These are phyloP conservation scores for Spinus olivaceus DNA, from an alignment of 2,797 vertebrate species.

Conservation along the genomic window DNA sequence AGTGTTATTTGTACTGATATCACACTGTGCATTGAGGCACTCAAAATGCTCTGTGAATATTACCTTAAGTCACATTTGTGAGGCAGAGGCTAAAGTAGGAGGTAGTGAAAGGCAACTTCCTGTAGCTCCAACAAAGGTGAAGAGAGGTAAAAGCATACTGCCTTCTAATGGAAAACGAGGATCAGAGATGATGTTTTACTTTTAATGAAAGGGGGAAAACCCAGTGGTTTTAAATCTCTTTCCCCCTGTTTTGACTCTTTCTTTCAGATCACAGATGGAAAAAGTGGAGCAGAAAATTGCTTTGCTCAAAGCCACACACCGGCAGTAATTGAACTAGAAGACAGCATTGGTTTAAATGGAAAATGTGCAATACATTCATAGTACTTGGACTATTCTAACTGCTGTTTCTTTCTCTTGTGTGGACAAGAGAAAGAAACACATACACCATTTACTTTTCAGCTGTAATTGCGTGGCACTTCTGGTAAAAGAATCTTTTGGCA, in stretches of 20 bases:
- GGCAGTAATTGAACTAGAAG: constrained; percentile 35
- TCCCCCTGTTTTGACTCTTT: not conserved
- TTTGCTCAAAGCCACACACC: constrained; percentile 33
- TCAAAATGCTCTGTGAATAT: not conserved
- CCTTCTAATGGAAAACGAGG: not conserved
- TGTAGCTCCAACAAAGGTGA: not conserved
- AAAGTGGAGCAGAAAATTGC: constrained; percentile 65
- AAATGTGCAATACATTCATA: not conserved
- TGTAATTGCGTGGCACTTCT: not conserved
- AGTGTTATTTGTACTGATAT: not conserved
- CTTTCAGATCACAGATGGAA: constrained; percentile 30
- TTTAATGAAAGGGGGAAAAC: not conserved
- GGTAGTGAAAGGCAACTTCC: not conserved
- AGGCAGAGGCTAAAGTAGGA: not conserved
- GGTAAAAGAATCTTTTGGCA: not conserved
- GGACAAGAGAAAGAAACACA: not conserved
- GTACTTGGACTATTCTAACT: not conserved
- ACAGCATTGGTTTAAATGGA: constrained; percentile 14
- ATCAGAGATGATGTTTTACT: not conserved
- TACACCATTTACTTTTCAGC: not conserved
- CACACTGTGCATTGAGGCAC: not conserved
- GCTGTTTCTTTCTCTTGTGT: not conserved
- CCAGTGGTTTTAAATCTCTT: not conserved
- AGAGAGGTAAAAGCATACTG: not conserved
- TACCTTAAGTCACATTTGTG: not conserved